phyloP scores from a whole-genome alignment of 2,888 invertebrate genomes.

The Eueremaeus valkanovi region DNA sequence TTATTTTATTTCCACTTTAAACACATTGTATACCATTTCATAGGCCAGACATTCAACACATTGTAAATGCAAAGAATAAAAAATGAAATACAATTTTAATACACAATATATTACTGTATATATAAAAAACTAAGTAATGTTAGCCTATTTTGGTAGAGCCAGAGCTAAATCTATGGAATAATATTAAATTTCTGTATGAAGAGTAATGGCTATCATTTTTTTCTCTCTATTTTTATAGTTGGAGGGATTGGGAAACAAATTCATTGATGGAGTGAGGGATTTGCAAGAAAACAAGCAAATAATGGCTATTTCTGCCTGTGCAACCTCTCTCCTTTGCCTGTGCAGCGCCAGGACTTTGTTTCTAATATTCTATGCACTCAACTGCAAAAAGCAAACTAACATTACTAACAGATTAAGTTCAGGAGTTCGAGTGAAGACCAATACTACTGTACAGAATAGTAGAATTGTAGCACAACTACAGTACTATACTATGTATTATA shows the following conservation, averaged over 20 bases:
- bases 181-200: neutral
- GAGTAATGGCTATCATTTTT: constrained; percentile 23
- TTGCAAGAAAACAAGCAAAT: constrained; percentile 26
- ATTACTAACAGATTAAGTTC: constrained; percentile 8
- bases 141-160: neutral
- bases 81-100: too few species aligned
- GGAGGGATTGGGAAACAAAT: constrained; percentile 25
- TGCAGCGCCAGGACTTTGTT: constrained; percentile 10
- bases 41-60: too few species aligned
- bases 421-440: neutral
- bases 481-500: neutral
- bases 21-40: too few species aligned
- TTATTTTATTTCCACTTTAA: too few species aligned
- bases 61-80: too few species aligned
- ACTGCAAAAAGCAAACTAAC: neutral
- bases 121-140: too few species aligned
- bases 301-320: constrained; percentile 19
- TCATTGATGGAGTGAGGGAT: constrained; percentile 25
- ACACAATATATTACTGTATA: neutral
- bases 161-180: neutral
- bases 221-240: too few species aligned
- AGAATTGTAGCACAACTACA: too few species aligned
- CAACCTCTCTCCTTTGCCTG: neutral
- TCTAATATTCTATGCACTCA: neutral
- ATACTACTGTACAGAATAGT: too few species aligned